Base-by-base conservation (phyloP, 2,797 vertebrate species). In the Pygocentrus nattereri region DNA sequence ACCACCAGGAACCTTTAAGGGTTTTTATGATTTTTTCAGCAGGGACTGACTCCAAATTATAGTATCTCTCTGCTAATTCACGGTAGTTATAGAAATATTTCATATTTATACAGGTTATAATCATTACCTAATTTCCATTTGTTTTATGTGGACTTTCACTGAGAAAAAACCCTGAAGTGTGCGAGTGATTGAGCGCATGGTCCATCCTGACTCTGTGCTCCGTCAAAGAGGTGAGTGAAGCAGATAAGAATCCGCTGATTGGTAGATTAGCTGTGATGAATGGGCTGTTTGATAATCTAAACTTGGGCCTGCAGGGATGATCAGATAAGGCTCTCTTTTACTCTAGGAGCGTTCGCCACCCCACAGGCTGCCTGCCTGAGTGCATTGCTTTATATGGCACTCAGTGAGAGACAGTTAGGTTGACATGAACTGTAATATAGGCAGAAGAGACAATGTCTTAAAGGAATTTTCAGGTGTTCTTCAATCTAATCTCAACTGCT, bases 221-320 rank as follows among this genome's bases (percentile, higher is more conserved):
- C 6, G 38, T 80, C 56, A 74, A 18, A 25, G 78, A 54, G 56
- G 4, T 19, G 44, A 72, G 84, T 88, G 87, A 88, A 85, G 90
- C 89, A 91, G 92, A 93, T 94, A 93, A 86, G 91, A 89, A 90
- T 93, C 93, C 91, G 91, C 91, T 92, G 91, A 93, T 93, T 92
- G 91, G 90, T 90, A 92, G 92, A 94, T 94, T 92, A 92, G 92
- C 88, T 87, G 90, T 93, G 92, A 94, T 93, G 92, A 94, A 94
- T 93, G 92, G 91, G 88, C 90, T 78, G 85, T 89, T 91, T 79
- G 82, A 81, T 94, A 93, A 94, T 93, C 92, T 93, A 91, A 93
- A 92, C 87, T 82, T 84, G 79, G 83, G 90, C 89, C 52, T 85
- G 86, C 90, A 91, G 91, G 78, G 88, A 90, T 92, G 92, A 93